phyloP scores from a whole-genome alignment of 2,797 vertebrate genomes.

The Ambastaia sidthimunki region DNA sequence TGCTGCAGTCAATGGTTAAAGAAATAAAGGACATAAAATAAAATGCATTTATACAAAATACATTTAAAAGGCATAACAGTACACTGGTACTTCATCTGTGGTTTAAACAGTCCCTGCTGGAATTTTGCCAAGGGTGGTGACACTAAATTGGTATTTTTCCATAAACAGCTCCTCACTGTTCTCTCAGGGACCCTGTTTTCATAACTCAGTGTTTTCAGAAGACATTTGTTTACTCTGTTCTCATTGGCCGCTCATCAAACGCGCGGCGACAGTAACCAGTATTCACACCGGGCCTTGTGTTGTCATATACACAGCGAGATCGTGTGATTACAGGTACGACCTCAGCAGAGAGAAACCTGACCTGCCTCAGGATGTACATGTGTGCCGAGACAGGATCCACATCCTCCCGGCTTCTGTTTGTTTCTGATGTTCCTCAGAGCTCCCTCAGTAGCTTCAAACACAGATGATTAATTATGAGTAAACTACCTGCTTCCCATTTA shows the following conservation, averaged over 20 bases:
- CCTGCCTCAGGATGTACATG: constrained; percentile 27
- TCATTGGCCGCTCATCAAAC: neutral
- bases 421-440: constrained; percentile 35
- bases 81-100: constrained; percentile 55
- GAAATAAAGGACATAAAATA: no score
- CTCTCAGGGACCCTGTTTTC: constrained; percentile 59
- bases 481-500: neutral
- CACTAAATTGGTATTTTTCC: constrained; percentile 68
- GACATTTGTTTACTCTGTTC: neutral
- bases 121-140: constrained; percentile 60
- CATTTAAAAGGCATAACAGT: neutral
- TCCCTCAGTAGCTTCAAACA: constrained; percentile 16
- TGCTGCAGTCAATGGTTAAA: neutral
- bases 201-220: constrained; percentile 38
- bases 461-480: constrained; percentile 34
- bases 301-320: constrained; percentile 16
- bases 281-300: neutral
- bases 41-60: no score
- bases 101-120: constrained; percentile 51
- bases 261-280: neutral
- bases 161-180: constrained; percentile 64
- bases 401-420: constrained; percentile 39
- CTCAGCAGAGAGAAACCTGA: constrained; percentile 35
- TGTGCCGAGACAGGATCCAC: constrained; percentile 13
- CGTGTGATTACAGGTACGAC: constrained; percentile 21